These are phyloP conservation scores for Psilanteris sp. DNA, from an alignment of 1,140 invertebrate genomes.

Conservation along the genomic window DNA sequence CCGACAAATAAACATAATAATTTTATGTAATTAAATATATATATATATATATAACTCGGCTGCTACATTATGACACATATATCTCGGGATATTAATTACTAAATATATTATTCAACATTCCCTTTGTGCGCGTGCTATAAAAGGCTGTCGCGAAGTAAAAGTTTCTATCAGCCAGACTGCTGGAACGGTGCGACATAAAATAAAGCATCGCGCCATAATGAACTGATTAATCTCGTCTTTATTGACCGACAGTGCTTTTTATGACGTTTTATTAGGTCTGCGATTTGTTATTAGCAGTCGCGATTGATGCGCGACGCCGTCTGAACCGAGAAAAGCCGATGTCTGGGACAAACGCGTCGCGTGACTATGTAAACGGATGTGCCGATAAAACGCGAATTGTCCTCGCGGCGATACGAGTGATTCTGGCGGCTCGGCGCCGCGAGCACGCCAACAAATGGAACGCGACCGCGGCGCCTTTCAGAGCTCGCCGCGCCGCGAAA, in stretches of 20 bases:
- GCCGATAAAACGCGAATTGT: conserved; percentile 62
- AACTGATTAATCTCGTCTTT: conserved; percentile 47
- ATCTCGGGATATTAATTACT: too few relatives aligned
- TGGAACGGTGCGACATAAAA: too few relatives aligned
- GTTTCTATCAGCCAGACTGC: too few relatives aligned
- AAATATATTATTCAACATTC: too few relatives aligned
- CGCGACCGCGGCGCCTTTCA: conserved; percentile 68
- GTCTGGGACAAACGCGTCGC: conserved; percentile 63
- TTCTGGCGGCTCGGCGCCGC: conserved; percentile 63
- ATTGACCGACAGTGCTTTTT: conserved; percentile 30
- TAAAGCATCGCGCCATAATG: conserved; percentile 33
- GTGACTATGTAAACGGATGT: conserved; percentile 54
- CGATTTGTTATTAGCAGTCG: conserved; percentile 54
- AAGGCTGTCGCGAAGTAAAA: too few relatives aligned
- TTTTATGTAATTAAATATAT: too few relatives aligned
- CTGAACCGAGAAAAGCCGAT: conserved; percentile 26
- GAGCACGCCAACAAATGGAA: conserved; percentile 73
- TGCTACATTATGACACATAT: too few relatives aligned
- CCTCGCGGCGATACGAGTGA: conserved; percentile 59
- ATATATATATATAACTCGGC: too few relatives aligned
- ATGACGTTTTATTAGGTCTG: conserved; percentile 35
- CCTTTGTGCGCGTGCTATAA: too few relatives aligned
- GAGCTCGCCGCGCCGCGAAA: conserved; percentile 66
- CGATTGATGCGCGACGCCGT: conserved; percentile 31
- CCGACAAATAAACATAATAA: too few relatives aligned